Conservation (phyloP, 2,113 vertebrate genomes). For the Octodon degus region DNA sequence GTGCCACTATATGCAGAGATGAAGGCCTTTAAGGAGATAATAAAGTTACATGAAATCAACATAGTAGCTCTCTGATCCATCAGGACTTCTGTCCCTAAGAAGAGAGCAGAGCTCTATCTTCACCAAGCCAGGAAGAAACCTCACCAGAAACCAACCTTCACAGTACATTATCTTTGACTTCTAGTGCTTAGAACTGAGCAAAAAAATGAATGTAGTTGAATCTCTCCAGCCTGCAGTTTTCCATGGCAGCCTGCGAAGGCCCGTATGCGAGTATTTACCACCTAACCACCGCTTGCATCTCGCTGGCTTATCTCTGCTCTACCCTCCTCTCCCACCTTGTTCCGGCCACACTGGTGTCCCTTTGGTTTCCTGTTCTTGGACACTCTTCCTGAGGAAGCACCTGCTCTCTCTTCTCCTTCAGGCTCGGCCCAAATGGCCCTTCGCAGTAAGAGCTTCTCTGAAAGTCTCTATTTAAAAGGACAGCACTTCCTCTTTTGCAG, state of each 20-base stretch:
- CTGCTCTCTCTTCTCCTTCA: background rate
- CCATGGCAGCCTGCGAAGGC: background rate
- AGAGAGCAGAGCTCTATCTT: background rate
- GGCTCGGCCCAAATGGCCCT: background rate
- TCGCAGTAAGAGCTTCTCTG: background rate
- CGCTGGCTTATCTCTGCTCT: background rate
- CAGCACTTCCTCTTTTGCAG: background rate
- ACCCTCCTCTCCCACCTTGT: background rate
- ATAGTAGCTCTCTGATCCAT: background rate
- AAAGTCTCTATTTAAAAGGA: background rate
- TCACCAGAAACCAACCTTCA: background rate
- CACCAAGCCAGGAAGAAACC: background rate
- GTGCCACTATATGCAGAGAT: background rate
- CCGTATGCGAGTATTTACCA: accelerated
- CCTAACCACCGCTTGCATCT: background rate
- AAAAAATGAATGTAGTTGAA: background rate
- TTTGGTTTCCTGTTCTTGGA: background rate
- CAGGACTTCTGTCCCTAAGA: background rate
- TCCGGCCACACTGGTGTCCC: background rate
- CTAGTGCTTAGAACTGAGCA: background rate
- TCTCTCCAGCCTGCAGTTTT: too few relatives aligned
- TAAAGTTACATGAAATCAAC: background rate
- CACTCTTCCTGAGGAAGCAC: too few relatives aligned
- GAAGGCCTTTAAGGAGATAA: background rate
- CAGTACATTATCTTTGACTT: background rate